Evolutionary conservation across 2,113 vertebrate species (phyloP).

Genomic region (Oostethus manadensis): DNA sequence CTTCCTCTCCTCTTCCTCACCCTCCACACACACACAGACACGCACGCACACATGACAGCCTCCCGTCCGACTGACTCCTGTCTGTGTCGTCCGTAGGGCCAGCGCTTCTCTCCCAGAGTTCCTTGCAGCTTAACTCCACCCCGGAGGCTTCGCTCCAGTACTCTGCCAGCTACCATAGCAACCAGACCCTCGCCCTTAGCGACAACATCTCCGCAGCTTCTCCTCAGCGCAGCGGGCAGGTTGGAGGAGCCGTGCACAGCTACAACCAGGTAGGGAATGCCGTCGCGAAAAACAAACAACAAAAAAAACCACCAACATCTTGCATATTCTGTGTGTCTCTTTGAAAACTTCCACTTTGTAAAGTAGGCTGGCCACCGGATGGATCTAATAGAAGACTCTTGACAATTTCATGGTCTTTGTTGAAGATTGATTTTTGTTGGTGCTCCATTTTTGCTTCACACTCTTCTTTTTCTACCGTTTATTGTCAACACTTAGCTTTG

Average conservation of each 20-base stretch:
- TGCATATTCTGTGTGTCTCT: not conserved
- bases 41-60: not conserved
- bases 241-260: slow-evolving; percentile 87
- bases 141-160: slow-evolving; percentile 97
- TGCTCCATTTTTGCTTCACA: not conserved
- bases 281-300: not conserved
- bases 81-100: slow-evolving; percentile 80
- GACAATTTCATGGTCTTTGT: not conserved
- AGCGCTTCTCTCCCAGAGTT: slow-evolving; percentile 94
- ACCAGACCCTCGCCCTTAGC: slow-evolving; percentile 92
- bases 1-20: slow-evolving; percentile 13
- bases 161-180: slow-evolving; percentile 98
- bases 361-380: not conserved
- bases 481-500: not conserved
- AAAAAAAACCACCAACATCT: too few species aligned
- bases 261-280: slow-evolving; percentile 89
- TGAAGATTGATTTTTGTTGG: not conserved
- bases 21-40: not conserved
- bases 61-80: slow-evolving; percentile 29
- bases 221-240: slow-evolving; percentile 81
- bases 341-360: slow-evolving; percentile 4
- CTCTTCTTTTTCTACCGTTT: not conserved
- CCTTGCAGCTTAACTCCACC: slow-evolving; percentile 97
- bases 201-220: slow-evolving; percentile 77
- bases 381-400: not conserved